Conservation (phyloP, 1,140 invertebrate species). For the Drosophila pseudoananassae region DNA sequence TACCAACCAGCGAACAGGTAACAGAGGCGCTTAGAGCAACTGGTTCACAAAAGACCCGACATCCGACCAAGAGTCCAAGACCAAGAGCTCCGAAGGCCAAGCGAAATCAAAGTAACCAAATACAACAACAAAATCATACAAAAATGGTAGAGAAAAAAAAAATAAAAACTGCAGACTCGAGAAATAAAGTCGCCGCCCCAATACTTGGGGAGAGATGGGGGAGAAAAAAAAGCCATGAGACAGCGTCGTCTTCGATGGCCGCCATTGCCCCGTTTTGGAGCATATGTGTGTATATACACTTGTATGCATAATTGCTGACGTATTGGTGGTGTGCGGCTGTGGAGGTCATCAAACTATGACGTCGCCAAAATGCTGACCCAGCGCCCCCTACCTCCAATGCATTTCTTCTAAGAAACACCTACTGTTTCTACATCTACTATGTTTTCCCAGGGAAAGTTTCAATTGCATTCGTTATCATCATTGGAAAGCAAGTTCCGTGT, state of each 20-base stretch:
- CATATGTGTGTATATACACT: conserved; percentile 29
- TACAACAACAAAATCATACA: conserved; percentile 22
- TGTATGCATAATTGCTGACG: conserved; percentile 28
- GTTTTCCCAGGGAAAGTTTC: conserved; percentile 4
- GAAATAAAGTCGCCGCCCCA: conserved; percentile 44
- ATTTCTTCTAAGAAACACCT: conserved; percentile 12
- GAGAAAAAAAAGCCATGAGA: conserved; percentile 34
- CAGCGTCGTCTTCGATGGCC: conserved; percentile 50
- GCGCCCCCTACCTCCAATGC: conserved; percentile 12
- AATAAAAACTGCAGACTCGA: conserved; percentile 58
- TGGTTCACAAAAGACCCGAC: conserved; percentile 51
- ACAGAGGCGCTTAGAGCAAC: conserved; percentile 61
- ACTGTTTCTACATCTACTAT: neutral
- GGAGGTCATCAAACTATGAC: conserved; percentile 79
- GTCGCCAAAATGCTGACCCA: conserved; percentile 46
- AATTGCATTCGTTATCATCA: conserved; percentile 29
- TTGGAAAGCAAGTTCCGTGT: conserved; percentile 33
- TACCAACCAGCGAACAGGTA: conserved; percentile 43
- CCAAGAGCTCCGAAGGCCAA: conserved; percentile 44
- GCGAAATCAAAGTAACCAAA: conserved; percentile 60
- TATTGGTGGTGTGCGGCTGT: conserved; percentile 31
- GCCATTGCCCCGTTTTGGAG: conserved; percentile 45
- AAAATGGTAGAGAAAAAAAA: conserved; percentile 28
- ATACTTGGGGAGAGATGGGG: conserved; percentile 36
- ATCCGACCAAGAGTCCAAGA: conserved; percentile 26